These are phyloP conservation scores for Mactromeris polynyma DNA, from an alignment of 2,888 invertebrate genomes.

Conservation along the genomic window DNA sequence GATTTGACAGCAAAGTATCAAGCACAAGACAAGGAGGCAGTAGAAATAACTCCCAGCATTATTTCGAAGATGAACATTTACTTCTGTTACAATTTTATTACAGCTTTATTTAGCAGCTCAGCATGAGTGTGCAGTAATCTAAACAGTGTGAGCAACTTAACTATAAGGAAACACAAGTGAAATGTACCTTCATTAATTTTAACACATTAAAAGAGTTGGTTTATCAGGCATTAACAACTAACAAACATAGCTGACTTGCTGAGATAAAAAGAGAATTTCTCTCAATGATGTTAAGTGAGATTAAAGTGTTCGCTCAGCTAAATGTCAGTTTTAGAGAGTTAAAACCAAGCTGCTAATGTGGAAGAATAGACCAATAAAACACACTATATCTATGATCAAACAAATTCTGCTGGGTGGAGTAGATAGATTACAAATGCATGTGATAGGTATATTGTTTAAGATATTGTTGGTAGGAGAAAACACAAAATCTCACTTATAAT, in stretches of 20 bases:
- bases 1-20: constrained; percentile 18
- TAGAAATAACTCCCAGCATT: background rate
- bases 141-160: background rate
- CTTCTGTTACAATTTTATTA: background rate
- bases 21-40: background rate
- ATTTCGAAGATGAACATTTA: background rate
- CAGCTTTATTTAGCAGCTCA: background rate
- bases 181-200: background rate
- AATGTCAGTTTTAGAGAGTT: too few species aligned
- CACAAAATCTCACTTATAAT: background rate
- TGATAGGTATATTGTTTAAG: background rate
- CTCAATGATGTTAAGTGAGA: too few species aligned
- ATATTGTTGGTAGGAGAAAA: background rate
- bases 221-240: background rate
- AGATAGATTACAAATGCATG: background rate
- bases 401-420: background rate
- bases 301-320: too few species aligned
- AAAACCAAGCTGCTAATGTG: background rate
- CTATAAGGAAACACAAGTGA: background rate
- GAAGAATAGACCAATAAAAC: background rate
- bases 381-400: background rate
- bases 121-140: constrained; percentile 1
- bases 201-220: background rate
- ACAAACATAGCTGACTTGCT: background rate
- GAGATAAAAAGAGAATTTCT: background rate